phyloP scores from a whole-genome alignment of 64 coral and sea anemone species.

The Porites australiensis region DNA sequence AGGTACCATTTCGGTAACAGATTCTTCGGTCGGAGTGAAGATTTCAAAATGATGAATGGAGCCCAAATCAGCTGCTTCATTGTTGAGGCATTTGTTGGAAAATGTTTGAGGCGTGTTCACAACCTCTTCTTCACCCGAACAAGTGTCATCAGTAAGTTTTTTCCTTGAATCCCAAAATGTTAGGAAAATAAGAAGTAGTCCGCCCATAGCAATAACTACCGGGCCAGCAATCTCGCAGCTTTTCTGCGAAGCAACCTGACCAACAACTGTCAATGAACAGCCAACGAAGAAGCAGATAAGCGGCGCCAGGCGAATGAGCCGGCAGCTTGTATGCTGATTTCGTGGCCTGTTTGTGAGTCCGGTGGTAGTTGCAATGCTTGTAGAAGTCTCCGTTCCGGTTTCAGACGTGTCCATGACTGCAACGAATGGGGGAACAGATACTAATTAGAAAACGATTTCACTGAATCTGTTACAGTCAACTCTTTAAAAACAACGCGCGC shows the following conservation, averaged over 20 bases:
- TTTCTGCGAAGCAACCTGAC: not conserved
- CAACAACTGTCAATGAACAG: not conserved
- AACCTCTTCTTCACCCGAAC: not conserved
- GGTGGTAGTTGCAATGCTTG: not conserved
- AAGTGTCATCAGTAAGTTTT: not conserved
- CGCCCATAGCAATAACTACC: not conserved
- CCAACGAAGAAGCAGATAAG: not conserved
- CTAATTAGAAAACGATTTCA: no score
- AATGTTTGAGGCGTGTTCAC: not conserved
- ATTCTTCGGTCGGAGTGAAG: not conserved
- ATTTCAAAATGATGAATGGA: constrained; percentile 1
- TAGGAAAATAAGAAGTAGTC: not conserved
- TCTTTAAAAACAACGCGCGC: no score
- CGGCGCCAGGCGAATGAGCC: not conserved
- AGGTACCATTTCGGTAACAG: not conserved
- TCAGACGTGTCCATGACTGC: no score
- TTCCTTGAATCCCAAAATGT: not conserved
- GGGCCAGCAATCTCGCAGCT: not conserved
- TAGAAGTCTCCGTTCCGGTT: not conserved
- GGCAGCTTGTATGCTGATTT: not conserved
- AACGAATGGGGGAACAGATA: no score
- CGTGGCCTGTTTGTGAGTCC: not conserved
- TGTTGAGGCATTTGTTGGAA: not conserved
- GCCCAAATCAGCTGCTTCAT: not conserved
- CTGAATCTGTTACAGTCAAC: no score